A percentile compares a stretch with the other conserved stretches of the same genome.
These are phyloP conservation scores for Pavo muticus DNA, from an alignment of 2,113 vertebrate genomes.

Conservation along the genomic window DNA sequence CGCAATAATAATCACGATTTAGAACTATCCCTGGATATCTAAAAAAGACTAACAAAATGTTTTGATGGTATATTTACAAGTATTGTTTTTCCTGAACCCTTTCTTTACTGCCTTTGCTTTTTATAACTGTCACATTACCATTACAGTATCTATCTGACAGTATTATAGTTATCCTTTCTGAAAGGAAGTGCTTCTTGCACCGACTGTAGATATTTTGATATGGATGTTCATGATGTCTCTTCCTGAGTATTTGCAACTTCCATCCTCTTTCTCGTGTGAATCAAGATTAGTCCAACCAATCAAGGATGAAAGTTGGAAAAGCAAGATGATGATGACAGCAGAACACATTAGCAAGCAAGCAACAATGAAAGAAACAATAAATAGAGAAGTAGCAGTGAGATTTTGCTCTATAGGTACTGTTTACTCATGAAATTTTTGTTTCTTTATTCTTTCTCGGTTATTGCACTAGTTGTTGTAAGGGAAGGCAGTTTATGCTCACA, in stretches of 20 bases:
- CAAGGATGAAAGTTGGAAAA: not conserved
- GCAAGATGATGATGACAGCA: not conserved
- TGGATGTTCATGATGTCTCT: not conserved
- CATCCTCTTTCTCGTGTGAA: not conserved
- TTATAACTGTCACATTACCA: not conserved
- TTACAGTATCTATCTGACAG: not conserved
- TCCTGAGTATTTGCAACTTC: not conserved
- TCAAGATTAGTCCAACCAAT: not conserved
- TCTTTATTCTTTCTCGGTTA: not conserved
- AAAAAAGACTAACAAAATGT: not conserved
- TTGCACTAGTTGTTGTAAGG: not conserved
- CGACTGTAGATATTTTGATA: not conserved
- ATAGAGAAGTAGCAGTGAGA: not conserved
- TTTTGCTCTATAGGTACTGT: not conserved
- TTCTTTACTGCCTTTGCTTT: not conserved
- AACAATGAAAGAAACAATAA: not conserved
- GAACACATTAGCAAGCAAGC: not conserved
- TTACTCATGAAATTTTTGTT: not conserved
- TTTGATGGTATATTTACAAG: not conserved
- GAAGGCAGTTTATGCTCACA: not conserved
- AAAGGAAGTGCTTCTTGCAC: not conserved
- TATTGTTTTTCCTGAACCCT: not conserved
- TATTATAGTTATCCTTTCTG: not conserved
- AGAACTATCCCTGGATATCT: not conserved
- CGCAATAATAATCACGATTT: not conserved